These are phyloP conservation scores for Drosophila ezoana DNA, from an alignment of 2,888 invertebrate genomes.

Conservation along the genomic window DNA sequence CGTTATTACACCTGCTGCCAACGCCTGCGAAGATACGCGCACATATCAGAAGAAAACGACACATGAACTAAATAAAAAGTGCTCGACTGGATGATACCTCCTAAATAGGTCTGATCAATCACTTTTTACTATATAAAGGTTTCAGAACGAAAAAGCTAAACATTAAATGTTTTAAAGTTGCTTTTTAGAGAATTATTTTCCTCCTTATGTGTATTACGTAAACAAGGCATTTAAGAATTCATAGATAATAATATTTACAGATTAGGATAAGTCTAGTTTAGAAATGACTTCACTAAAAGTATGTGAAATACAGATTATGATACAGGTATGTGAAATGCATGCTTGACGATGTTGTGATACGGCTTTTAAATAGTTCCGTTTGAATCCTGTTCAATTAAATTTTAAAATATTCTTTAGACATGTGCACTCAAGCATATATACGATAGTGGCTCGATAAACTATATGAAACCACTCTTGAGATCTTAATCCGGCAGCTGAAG, in stretches of 20 bases:
- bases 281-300: too few relatives aligned
- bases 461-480: slow-evolving; percentile 20
- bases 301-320: too few relatives aligned
- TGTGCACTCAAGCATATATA: not conserved
- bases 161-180: too few relatives aligned
- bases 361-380: not conserved
- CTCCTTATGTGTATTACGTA: too few relatives aligned
- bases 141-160: too few relatives aligned
- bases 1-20: slow-evolving; percentile 64
- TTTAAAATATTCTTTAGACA: not conserved
- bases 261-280: too few relatives aligned
- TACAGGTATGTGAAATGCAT: too few relatives aligned
- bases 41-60: slow-evolving; percentile 4
- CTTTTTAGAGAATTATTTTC: too few relatives aligned
- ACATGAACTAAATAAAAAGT: not conserved
- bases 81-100: slow-evolving; percentile 3
- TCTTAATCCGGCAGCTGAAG: slow-evolving; percentile 33
- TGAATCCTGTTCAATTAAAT: not conserved
- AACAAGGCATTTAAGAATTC: too few relatives aligned
- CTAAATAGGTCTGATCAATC: not conserved
- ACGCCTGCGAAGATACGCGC: slow-evolving; percentile 14
- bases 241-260: too few relatives aligned
- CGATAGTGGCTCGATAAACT: not conserved
- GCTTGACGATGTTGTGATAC: too few relatives aligned
- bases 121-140: too few relatives aligned